Conservation (phyloP, 2,888 invertebrate species). For the Alviniconcha strummeri region DNA sequence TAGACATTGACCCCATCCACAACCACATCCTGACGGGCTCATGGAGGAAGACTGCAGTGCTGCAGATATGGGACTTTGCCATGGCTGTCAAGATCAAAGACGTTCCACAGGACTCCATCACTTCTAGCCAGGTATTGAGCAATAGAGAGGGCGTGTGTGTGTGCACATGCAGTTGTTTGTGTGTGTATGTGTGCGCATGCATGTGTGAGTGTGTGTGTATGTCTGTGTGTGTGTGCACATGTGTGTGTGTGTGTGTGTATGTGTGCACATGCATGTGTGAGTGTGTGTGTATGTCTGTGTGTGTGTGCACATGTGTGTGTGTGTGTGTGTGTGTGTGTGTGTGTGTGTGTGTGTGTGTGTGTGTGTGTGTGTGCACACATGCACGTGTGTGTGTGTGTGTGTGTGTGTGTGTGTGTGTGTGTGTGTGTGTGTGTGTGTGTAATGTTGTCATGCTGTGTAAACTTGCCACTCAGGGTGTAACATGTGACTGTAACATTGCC, state of each 20-base stretch:
- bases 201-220: background rate
- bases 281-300: background rate
- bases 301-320: background rate
- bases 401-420: background rate
- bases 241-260: background rate
- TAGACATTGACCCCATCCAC: conserved; percentile 72
- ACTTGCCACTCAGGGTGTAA: too few relatives aligned
- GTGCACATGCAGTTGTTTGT: background rate
- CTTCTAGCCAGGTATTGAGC: conserved; percentile 59
- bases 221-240: background rate
- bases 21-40: conserved; percentile 74
- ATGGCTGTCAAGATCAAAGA: conserved; percentile 69
- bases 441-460: background rate
- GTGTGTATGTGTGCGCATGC: background rate
- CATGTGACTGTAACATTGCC: too few relatives aligned
- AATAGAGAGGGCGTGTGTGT: background rate
- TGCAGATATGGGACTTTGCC: conserved; percentile 73
- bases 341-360: background rate
- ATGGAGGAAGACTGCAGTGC: conserved; percentile 69
- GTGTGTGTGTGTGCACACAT: background rate
- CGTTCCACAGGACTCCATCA: conserved; percentile 68
- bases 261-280: too few relatives aligned
- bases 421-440: background rate
- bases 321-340: background rate
- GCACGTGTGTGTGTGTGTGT: background rate